Evolutionary conservation across 2,797 vertebrate species (phyloP).

Genomic region (Karalla daura): DNA sequence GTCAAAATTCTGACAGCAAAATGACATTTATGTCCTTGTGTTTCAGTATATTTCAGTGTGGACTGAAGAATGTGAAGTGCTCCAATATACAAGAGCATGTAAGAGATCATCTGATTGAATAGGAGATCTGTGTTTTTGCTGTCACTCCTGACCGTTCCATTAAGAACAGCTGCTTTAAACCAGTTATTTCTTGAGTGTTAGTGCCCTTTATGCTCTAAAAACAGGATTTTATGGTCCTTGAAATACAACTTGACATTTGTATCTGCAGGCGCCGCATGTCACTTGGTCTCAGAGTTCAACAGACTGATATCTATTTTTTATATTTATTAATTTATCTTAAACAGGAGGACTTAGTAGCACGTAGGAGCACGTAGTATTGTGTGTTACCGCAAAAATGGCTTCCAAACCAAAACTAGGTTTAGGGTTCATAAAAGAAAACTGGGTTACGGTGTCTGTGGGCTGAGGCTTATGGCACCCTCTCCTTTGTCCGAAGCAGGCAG

Average conservation of each 20-base stretch:
- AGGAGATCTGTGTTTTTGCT: not conserved
- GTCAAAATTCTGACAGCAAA: too few relatives aligned
- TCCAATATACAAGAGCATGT: not conserved
- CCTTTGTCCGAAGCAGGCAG: constrained; percentile 44
- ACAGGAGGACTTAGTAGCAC: too few relatives aligned
- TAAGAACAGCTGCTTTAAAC: not conserved
- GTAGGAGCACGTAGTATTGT: not conserved
- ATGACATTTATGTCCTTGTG: not conserved
- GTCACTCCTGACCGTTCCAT: too few relatives aligned
- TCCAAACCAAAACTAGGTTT: constrained; percentile 39
- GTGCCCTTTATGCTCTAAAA: not conserved
- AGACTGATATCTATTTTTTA: too few relatives aligned
- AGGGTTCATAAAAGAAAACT: constrained; percentile 52
- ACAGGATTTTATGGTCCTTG: not conserved
- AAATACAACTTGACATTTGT: too few relatives aligned
- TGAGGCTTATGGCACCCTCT: constrained; percentile 16
- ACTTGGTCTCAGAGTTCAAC: not conserved
- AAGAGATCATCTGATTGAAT: not conserved
- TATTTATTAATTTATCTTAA: too few relatives aligned
- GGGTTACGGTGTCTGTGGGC: constrained; percentile 55
- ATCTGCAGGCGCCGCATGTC: not conserved
- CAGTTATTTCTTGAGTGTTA: not conserved
- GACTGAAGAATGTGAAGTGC: too few relatives aligned
- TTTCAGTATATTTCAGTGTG: not conserved
- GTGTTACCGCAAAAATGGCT: constrained; percentile 17